phyloP scores from a whole-genome alignment of 2,888 invertebrate genomes.

The Acanthoscelides obtectus region DNA sequence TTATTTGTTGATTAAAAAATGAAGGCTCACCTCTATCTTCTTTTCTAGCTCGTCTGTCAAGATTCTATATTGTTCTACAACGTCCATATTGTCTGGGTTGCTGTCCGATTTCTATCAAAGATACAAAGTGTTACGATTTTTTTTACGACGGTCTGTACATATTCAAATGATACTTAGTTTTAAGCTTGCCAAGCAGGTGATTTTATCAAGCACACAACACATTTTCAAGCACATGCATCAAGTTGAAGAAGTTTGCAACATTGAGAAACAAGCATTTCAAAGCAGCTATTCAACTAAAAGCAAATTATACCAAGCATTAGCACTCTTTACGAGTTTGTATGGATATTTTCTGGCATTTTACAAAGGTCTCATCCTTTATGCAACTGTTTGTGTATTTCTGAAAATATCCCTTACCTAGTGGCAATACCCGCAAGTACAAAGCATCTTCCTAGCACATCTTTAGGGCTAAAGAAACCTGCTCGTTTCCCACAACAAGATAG shows the following conservation, averaged over 20 bases:
- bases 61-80: constrained; percentile 40
- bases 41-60: constrained; percentile 40
- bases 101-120: constrained; percentile 34
- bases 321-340: too few species aligned
- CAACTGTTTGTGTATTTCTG: too few species aligned
- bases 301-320: too few species aligned
- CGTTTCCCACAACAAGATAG: too few species aligned
- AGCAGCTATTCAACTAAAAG: too few species aligned
- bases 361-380: too few species aligned
- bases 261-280: too few species aligned
- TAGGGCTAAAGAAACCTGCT: too few species aligned
- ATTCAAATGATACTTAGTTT: background rate
- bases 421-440: background rate
- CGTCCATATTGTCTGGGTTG: constrained; percentile 26
- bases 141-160: background rate
- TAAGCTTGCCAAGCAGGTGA: background rate
- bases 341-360: too few species aligned
- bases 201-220: background rate
- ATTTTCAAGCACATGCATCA: background rate
- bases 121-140: background rate
- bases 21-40: constrained; percentile 41
- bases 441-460: background rate
- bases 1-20: too few species aligned
- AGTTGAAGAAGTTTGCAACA: too few species aligned
- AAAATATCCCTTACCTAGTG: background rate